Percentiles rank a stretch among this genome's conserved stretches.
Evolutionary conservation across 2,113 vertebrate species (phyloP).

Genomic region (Panthera leo): DNA sequence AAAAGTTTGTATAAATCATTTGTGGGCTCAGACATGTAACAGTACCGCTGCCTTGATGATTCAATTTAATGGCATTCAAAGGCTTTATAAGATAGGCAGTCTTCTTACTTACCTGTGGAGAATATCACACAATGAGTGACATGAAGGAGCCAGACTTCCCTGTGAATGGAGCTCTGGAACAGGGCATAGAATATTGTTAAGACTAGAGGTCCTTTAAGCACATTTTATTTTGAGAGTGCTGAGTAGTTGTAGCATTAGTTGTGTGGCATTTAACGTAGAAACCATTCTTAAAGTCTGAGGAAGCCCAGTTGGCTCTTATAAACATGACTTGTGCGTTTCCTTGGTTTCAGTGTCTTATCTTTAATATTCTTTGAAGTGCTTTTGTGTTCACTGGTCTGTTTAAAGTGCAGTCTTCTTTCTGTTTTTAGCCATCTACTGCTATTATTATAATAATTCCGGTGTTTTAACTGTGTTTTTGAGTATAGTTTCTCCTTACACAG

Average conservation of each 20-base stretch:
- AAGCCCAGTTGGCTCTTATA: neutral
- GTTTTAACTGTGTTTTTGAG: neutral
- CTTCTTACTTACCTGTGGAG: neutral
- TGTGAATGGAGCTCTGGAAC: neutral
- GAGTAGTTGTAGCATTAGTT: neutral
- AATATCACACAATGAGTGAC: neutral
- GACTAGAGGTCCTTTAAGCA: neutral
- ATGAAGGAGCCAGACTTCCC: too few species aligned
- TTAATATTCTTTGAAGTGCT: neutral
- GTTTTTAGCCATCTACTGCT: neutral
- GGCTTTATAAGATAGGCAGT: neutral
- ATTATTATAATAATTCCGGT: neutral
- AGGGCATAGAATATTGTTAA: neutral
- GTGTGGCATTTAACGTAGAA: neutral
- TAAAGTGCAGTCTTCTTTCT: neutral
- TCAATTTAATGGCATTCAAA: neutral
- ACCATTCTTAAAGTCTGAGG: neutral
- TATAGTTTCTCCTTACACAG: neutral
- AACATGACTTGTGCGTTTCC: neutral
- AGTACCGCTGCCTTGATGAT: neutral
- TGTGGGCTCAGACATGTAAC: neutral
- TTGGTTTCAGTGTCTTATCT: neutral
- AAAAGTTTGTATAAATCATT: neutral
- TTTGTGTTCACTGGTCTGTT: constrained; percentile 11
- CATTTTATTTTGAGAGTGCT: neutral